Base-by-base conservation (phyloP, 2,888 invertebrate species). In the Lasioglossum villosulum region DNA sequence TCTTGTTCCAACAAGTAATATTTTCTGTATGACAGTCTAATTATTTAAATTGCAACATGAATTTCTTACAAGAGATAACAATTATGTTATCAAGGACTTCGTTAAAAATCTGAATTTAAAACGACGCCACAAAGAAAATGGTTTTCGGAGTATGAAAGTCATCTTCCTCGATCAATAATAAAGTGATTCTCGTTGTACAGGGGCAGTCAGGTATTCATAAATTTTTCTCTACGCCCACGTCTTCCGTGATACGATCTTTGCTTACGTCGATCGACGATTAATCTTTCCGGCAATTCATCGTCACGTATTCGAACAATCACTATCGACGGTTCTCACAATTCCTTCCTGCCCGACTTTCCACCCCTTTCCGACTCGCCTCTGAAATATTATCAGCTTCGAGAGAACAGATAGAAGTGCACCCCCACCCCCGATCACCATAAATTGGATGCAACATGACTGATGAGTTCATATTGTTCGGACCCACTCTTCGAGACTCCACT, bases 311-410 rank as follows among this genome's bases (percentile, higher is more conserved):
- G 75, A 76, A 52, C 68, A 81, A 81, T 82, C 85, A 59, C 80
- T 84, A 86, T 90, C 85, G 85, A 66, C 81, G 83, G 84, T 73
- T 82, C 73, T 79, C 52, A 81, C 83, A 83, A 88, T 83, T 88
- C 84, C 86, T 88, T 87, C 83, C 74, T n/a, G 72, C 23, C 71
- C 37, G 71, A 70, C 72, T 56, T 56, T 37, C 78, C 81, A 12
- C 68, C 85, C 48, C 63, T 75, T 76, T 78, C 76, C 78, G 72
- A 72, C 76, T 70, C 72, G 45, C 52, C 83, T 72, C 74, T 90
- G 89, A 90, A 89, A 88, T 90, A 90, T 90, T 87, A 83, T 82
- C 85, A 48, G 76, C 87, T 75, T 89, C 82, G 86, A 81, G 82
- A 71, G 80, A 82, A 80, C 74, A 75, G 81, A 80, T 83, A 83